Conservation (phyloP, 1,140 invertebrate species). For the Drosophila funebris region DNA sequence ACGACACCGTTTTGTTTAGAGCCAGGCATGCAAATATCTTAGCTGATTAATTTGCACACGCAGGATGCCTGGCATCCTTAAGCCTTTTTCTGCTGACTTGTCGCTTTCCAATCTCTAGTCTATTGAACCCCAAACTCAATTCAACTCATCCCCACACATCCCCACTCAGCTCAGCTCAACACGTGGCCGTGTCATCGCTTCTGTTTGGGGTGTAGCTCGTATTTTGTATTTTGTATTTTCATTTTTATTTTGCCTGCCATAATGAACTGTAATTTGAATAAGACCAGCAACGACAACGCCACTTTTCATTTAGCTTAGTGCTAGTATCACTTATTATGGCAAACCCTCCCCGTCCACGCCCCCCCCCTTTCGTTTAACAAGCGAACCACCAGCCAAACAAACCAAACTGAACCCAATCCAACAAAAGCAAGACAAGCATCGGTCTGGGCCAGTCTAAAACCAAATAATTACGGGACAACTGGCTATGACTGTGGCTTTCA, state of each 20-base stretch:
- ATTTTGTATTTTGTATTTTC: background rate
- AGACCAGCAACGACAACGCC: constrained; percentile 42
- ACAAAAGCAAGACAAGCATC: constrained; percentile 56
- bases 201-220: background rate
- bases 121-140: constrained; percentile 59
- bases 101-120: constrained; percentile 73
- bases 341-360: too few species aligned
- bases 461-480: constrained; percentile 54
- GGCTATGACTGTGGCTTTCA: background rate
- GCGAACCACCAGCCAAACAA: constrained; percentile 6
- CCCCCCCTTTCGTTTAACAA: constrained; percentile 7
- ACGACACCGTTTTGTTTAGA: constrained; percentile 58
- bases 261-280: constrained; percentile 80
- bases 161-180: constrained; percentile 10
- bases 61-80: constrained; percentile 67
- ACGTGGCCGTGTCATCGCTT: constrained; percentile 25
- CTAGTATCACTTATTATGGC: constrained; percentile 57
- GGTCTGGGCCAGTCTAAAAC: constrained; percentile 28
- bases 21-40: constrained; percentile 69
- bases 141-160: background rate
- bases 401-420: background rate
- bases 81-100: constrained; percentile 79
- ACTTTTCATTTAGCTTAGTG: constrained; percentile 79
- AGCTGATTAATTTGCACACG: constrained; percentile 79
- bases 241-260: constrained; percentile 54